phyloP scores from a whole-genome alignment of 35 echinoderm and acorn worm genomes.

The Patiria miniata region DNA sequence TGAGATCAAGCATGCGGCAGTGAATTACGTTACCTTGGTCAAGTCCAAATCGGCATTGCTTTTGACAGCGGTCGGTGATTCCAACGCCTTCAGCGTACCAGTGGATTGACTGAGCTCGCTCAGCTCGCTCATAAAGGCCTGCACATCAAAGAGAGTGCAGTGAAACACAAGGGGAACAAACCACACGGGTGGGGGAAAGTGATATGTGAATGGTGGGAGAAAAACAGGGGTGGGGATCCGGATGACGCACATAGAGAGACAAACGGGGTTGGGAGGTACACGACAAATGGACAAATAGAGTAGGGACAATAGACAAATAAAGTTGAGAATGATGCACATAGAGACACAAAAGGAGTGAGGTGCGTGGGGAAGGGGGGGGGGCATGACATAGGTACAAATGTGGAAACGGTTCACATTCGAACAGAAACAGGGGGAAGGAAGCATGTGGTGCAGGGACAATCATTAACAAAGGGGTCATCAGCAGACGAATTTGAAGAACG shows the following conservation, averaged over 20 bases:
- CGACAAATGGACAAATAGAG: neutral
- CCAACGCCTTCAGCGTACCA: neutral
- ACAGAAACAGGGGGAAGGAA: neutral
- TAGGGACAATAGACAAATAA: neutral
- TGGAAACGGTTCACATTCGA: no score
- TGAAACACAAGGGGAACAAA: conserved; percentile 5
- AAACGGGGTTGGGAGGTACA: neutral
- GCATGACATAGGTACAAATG: no score
- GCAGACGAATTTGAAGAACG: no score
- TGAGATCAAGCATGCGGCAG: conserved; percentile 8
- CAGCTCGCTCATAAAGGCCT: neutral
- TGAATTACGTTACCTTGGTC: conserved; percentile 26
- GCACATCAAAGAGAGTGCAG: conserved; percentile 33
- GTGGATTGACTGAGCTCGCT: neutral
- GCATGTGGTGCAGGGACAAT: neutral
- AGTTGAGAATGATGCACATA: no score
- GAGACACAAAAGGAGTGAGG: neutral
- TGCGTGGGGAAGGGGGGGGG: neutral
- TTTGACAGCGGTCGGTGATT: conserved; percentile 14
- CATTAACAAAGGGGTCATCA: no score
- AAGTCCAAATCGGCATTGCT: conserved; percentile 13
- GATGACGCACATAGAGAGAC: neutral
- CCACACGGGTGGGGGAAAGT: neutral
- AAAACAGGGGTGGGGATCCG: no score
- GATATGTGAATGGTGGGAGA: no score